Base-by-base conservation (phyloP, 2,797 vertebrate species). In the Pseudotriccus pelzelni region DNA sequence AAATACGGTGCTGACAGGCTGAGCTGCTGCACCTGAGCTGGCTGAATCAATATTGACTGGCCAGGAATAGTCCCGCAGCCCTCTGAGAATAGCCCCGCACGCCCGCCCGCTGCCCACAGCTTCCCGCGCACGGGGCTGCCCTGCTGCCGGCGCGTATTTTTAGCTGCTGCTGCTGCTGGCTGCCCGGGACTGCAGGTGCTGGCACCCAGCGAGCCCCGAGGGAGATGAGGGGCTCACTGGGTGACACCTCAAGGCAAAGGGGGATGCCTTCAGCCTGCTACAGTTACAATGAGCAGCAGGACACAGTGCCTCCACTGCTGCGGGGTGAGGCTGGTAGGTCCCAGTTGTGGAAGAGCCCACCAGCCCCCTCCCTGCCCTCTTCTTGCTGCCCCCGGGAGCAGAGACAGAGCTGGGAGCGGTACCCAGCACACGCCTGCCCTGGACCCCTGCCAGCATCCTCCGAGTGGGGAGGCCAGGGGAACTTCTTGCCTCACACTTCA, bases 11-110 rank as follows among this genome's bases (percentile, higher is more conserved):
- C 76, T 92, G 60, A 68, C 76, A 15, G 87, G 82, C 90, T 79
- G 91, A 90, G 91, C 67, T 91, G 84, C 88, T 94, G 90, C 94
- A 96, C 96, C 97, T 96, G 96, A 97, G 95, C 94, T 92, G 82
- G 81, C 94, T 94, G 90, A 96, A 92, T 96, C 95, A 97, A 97
- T 97, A 97, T 97, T 97, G 97, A 97, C 97, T 1, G 60, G 97
- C 89, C 94, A 93, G 93, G 93, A 97, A 97, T 97, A 97, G 97
- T 69, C 80, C 94, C 64, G 66, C 74, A 90, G 87, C 58, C 93
- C 94, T 83, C 96, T 95, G 96, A 96, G 96, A 96, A 97, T 97
- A 96, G 74, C 87, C 94, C 96, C 91, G 87, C 77, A 93, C 16
- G 23, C 59, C 84, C 30, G 2, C 64, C 69, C 7, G 22, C 95